These are phyloP conservation scores for Melitaea cinxia DNA, from an alignment of 1,140 invertebrate genomes.

Conservation along the genomic window DNA sequence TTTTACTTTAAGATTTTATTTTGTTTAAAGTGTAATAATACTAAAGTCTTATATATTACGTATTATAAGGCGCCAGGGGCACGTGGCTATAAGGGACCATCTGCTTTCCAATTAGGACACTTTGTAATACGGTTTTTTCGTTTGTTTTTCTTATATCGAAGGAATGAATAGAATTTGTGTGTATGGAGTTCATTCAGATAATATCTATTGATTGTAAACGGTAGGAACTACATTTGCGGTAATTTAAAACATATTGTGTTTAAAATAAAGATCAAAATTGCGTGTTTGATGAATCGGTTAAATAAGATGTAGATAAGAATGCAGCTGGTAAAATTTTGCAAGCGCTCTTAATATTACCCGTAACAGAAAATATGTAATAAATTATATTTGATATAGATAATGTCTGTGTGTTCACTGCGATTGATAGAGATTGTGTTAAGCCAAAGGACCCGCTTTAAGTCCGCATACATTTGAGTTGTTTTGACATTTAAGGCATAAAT, in stretches of 20 bases:
- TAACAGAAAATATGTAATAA: not conserved
- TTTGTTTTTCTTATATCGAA: conserved; percentile 52
- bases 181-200: conserved; percentile 43
- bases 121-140: conserved; percentile 48
- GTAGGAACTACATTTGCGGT: not conserved
- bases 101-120: conserved; percentile 64
- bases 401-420: not conserved
- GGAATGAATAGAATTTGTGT: conserved; percentile 49
- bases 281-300: not conserved
- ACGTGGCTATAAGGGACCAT: conserved; percentile 56
- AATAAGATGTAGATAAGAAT: conserved; percentile 17
- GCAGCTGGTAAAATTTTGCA: conserved; percentile 19
- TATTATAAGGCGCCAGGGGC: conserved; percentile 42
- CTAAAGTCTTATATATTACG: not conserved
- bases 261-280: not conserved
- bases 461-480: too few species aligned
- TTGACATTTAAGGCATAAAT: too few species aligned
- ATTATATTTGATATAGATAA: not conserved
- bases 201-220: conserved; percentile 13
- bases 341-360: conserved; percentile 18
- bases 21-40: not conserved
- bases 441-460: not conserved
- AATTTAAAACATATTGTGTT: not conserved
- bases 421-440: not conserved
- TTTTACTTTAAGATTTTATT: not conserved